phyloP scores from a whole-genome alignment of 1,140 invertebrate genomes.

The Papilio helenus region DNA sequence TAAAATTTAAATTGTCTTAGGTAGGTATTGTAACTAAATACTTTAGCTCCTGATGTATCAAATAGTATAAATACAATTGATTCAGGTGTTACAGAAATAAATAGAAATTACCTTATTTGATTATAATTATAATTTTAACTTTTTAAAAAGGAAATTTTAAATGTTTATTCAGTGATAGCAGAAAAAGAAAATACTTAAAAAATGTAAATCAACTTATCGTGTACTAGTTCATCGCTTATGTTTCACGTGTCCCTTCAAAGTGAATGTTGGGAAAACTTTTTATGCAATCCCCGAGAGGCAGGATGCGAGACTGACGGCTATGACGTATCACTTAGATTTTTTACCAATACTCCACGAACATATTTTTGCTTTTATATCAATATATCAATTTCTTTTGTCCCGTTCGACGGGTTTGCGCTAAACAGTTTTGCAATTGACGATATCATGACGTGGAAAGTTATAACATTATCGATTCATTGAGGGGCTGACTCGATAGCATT shows the following conservation, averaged over 20 bases:
- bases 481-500: neutral
- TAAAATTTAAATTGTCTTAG: neutral
- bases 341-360: constrained; percentile 74
- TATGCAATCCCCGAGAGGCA: constrained; percentile 71
- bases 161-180: neutral
- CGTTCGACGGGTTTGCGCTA: constrained; percentile 59
- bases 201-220: neutral
- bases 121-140: neutral
- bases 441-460: constrained; percentile 33
- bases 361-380: constrained; percentile 81
- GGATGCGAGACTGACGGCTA: constrained; percentile 70
- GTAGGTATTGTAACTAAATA: neutral
- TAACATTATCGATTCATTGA: constrained; percentile 10
- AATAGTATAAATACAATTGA: no score
- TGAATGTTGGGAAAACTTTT: constrained; percentile 60
- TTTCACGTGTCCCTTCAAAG: constrained; percentile 46
- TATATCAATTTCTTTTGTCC: constrained; percentile 78
- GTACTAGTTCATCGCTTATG: constrained; percentile 35
- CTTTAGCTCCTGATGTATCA: neutral
- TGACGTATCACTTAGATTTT: constrained; percentile 79
- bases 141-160: neutral
- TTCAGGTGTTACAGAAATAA: neutral
- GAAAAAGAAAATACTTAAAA: neutral
- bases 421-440: constrained; percentile 41
- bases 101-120: neutral